These are phyloP conservation scores for Kradibia gibbosae DNA, from an alignment of 1,140 invertebrate species.

Conservation along the genomic window DNA sequence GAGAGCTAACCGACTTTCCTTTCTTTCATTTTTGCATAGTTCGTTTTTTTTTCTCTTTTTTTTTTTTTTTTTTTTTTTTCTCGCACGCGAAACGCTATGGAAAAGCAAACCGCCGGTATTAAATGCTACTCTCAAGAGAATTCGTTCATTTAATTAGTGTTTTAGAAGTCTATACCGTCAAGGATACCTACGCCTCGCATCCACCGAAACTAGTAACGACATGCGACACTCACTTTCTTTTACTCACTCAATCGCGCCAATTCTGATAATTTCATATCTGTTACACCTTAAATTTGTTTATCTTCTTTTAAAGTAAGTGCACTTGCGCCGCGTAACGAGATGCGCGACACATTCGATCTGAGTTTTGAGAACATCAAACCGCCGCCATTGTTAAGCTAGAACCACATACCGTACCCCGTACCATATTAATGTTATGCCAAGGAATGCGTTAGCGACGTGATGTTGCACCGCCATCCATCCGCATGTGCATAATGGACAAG, in stretches of 20 bases:
- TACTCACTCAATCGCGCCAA: slow-evolving; percentile 20
- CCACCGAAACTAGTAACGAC: slow-evolving; percentile 2
- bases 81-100: not conserved
- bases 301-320: not conserved
- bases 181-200: slow-evolving; percentile 8
- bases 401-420: too few relatives aligned
- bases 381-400: slow-evolving; percentile 2
- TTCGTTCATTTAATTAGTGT: not conserved
- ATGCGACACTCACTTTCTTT: slow-evolving; percentile 23
- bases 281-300: slow-evolving; percentile 5
- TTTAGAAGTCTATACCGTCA: not conserved
- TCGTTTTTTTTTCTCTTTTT: not conserved
- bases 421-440: too few relatives aligned
- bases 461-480: too few relatives aligned
- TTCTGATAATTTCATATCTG: slow-evolving; percentile 2
- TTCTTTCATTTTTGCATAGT: not conserved
- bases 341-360: not conserved
- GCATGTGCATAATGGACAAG: too few relatives aligned
- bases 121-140: not conserved
- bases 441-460: too few relatives aligned
- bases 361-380: not conserved
- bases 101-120: not conserved
- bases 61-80: not conserved
- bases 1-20: not conserved
- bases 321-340: not conserved